Conservation (phyloP, 2,113 vertebrate genomes). For the Herpailurus yagouaroundi region DNA sequence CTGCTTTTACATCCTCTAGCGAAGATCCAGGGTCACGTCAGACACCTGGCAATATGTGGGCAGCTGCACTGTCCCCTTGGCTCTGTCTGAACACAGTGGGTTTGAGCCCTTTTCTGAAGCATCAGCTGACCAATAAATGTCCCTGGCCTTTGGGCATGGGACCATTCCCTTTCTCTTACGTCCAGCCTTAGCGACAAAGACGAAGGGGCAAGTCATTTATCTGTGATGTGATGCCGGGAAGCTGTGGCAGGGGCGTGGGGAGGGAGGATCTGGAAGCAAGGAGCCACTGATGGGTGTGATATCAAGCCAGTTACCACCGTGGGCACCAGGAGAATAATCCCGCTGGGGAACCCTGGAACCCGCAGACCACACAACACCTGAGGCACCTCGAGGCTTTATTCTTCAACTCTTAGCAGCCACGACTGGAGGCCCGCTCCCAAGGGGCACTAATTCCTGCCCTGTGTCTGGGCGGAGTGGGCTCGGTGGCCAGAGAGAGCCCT, state of each 20-base stretch:
- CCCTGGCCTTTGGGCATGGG: not conserved
- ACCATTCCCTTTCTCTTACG: not conserved
- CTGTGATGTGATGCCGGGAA: not conserved
- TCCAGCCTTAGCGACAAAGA: not conserved
- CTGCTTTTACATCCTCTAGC: not conserved
- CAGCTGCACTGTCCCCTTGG: not conserved
- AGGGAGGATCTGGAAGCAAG: not conserved
- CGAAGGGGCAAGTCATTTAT: not conserved
- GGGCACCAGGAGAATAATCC: not conserved
- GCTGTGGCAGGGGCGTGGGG: not conserved
- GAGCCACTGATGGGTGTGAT: not conserved
- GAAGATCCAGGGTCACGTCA: not conserved
- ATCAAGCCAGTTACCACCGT: not conserved
- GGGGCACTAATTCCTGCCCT: not conserved
- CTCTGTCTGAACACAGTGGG: not conserved
- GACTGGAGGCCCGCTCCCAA: not conserved
- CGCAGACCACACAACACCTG: not conserved
- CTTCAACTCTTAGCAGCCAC: not conserved
- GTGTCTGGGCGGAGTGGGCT: too few species aligned
- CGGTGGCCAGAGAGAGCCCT: not conserved
- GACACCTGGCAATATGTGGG: too few species aligned
- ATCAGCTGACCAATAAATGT: not conserved
- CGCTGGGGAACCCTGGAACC: not conserved
- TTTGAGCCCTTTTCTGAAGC: not conserved
- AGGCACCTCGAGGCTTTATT: not conserved